Percentiles rank a stretch among this genome's conserved stretches.
These are phyloP conservation scores for Orius laevigatus DNA, from an alignment of 1,140 invertebrate genomes.

Conservation along the genomic window DNA sequence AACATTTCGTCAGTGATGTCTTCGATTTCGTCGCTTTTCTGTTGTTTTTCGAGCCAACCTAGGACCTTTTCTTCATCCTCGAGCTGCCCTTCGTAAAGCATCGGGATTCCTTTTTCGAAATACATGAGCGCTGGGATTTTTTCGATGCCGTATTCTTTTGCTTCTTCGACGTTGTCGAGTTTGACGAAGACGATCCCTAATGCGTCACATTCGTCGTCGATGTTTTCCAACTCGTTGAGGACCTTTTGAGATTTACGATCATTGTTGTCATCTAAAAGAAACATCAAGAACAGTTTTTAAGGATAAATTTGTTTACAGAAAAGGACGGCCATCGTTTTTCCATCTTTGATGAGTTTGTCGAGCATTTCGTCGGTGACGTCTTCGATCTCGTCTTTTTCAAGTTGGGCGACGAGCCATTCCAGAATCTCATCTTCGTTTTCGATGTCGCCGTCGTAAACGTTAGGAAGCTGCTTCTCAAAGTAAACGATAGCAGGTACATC, in stretches of 20 bases:
- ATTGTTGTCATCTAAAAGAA: conserved; percentile 64
- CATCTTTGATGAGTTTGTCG: conserved; percentile 72
- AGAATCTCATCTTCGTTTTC: conserved; percentile 82
- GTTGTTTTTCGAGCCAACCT: conserved; percentile 70
- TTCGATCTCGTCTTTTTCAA: conserved; percentile 86
- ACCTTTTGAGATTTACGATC: conserved; percentile 73
- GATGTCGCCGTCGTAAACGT: conserved; percentile 78
- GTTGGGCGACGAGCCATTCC: conserved; percentile 69
- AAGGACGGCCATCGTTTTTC: conserved; percentile 74
- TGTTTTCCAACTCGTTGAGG: conserved; percentile 80
- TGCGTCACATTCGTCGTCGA: conserved; percentile 84
- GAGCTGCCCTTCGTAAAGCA: conserved; percentile 70
- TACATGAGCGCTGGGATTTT: conserved; percentile 71
- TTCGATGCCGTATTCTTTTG: conserved; percentile 79
- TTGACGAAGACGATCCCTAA: conserved; percentile 80
- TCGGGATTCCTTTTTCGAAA: conserved; percentile 81
- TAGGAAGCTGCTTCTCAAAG: conserved; percentile 84
- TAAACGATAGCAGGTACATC: conserved; percentile 72
- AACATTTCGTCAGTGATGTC: conserved; percentile 89
- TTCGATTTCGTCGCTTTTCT: conserved; percentile 80
- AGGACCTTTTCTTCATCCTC: conserved; percentile 82
- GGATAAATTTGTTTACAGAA: conserved; percentile 57
- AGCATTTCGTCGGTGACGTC: conserved; percentile 89
- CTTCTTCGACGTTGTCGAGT: conserved; percentile 78
- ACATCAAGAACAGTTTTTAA: neutral